Evolutionary conservation across 1,140 invertebrate genomes (phyloP), one percentile per base, ranked within the genome.

Genomic region (Gryllus bimaculatus): DNA sequence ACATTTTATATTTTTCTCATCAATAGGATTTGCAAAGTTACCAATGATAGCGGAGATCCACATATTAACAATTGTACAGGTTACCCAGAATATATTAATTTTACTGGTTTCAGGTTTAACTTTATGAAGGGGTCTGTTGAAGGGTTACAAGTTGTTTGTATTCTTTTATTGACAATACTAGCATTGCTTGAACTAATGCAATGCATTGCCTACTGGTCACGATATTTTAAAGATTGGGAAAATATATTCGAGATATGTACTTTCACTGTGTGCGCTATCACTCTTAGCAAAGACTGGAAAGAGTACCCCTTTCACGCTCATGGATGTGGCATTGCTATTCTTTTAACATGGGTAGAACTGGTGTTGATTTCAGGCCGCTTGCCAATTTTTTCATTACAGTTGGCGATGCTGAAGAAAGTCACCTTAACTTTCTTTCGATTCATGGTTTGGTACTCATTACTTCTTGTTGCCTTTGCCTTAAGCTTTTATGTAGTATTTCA

Each of bases 371-470:
- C 95, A 73, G 93, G 93, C 7, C 91, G 93, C 80, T 93, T 93
- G 1, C 90, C 90, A 8, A 84, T 89, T 76, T 85, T 92, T 21
- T 93, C 93, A 7, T 94, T 91, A 8, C 90, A 93, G 80, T 92
- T 95, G 79, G 91, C 94, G 26, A 94, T 94, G 90, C 87, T 95
- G 54, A 90, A 90, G 81, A 93, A 90, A 0, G 93, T 95, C 0
- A 92, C 92, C 0, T 89, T 89, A 82, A 95, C 92, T 81, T 95
- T 95, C 82, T 88, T 93, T 13, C 92, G 93, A 83, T 94, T 94
- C 81, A 86, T 95, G 7, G 85, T 91, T 1, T 92, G 93, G 84
- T 95, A 95, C 83, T 92, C 91, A 4, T 91, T 94, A 81, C 87
- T 95, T 47, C 92, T 95, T 8, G 85, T 94, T 26, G 93, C 93